A percentile compares a stretch with the other conserved stretches of the same genome.
These are phyloP conservation scores for Chelmon rostratus DNA, from an alignment of 2,797 vertebrate species.

Conservation along the genomic window DNA sequence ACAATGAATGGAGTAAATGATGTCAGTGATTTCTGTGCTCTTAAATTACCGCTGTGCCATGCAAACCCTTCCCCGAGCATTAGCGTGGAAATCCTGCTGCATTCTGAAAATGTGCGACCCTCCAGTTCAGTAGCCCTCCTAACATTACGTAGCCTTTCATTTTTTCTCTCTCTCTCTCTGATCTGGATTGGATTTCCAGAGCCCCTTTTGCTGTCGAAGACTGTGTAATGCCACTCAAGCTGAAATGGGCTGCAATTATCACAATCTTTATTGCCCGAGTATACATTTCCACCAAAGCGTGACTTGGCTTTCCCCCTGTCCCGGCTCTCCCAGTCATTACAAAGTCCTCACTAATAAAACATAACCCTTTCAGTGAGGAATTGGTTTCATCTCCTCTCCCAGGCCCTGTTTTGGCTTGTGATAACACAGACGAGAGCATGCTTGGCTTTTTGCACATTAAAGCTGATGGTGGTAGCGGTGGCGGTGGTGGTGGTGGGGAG, in stretches of 20 bases:
- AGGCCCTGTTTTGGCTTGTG: conserved; percentile 69
- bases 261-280: conserved; percentile 76
- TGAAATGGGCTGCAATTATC: conserved; percentile 73
- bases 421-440: conserved; percentile 73
- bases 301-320: conserved; percentile 61
- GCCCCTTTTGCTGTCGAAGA: conserved; percentile 55
- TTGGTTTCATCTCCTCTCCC: conserved; percentile 74
- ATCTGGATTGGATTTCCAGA: conserved; percentile 73
- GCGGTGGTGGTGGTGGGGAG: conserved; percentile 13
- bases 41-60: conserved; percentile 40
- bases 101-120: conserved; percentile 33
- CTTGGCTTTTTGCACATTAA: conserved; percentile 73
- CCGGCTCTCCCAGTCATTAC: conserved; percentile 60
- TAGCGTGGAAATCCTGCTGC: conserved; percentile 51
- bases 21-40: conserved; percentile 29
- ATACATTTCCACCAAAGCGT: conserved; percentile 80
- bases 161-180: conserved; percentile 18
- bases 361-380: conserved; percentile 76
- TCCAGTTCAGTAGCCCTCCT: conserved; percentile 65
- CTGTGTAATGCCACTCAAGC: conserved; percentile 73
- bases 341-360: conserved; percentile 79
- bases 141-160: conserved; percentile 55
- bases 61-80: conserved; percentile 36
- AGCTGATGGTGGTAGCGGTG: conserved; percentile 50
- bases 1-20: conserved; percentile 16